Evolutionary conservation across 2,888 invertebrate species (phyloP), one percentile per base, ranked within the genome.

Genomic region (Macrophya annulata): DNA sequence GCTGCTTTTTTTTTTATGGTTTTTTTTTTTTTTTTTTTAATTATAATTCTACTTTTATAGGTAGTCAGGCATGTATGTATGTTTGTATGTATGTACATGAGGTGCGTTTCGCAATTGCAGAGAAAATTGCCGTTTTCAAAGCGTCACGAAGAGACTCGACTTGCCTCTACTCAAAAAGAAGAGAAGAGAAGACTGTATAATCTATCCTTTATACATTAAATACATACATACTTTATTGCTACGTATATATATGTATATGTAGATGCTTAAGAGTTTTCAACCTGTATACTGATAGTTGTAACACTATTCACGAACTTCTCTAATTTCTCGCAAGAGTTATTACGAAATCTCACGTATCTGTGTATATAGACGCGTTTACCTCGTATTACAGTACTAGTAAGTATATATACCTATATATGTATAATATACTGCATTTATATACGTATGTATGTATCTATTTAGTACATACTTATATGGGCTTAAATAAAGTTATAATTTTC

Each of bases 291-390:
- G 62, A 62, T 62, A 25, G 62, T 62, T 62, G 62, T 25, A 62
- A 62, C 62, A 62, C 62, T 12, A 25, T 62, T 62, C 62, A 25
- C 62, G 62, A 62, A 62, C 62, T 62, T 62, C 12, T 62, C 10
- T 62, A 25, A 62, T 62, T 62, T 62, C 21, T 25, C 62, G 62
- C 62, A 62, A 62, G n/a, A 1, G n/a, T 31, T 25, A 62, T 62
- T 62, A 25, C 25, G 62, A 62, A 62, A 62, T 62, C 21, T 25
- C 62, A 62, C 62, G 62, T 10, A 0, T 10, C 21, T 62, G 12
- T 51, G 21, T 62, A 21, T 25, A 9, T 62, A 62, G 25, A 62
- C 25, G 25, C 25, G 25, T 62, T 21, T 62, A 62, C 25, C 62
- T 25, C 55, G 55, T n/a, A n/a, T 17, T 8, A n/a, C 55, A n/a